Evolutionary conservation across 2,888 invertebrate genomes (phyloP).

Genomic region (Drosophila diplacantha): DNA sequence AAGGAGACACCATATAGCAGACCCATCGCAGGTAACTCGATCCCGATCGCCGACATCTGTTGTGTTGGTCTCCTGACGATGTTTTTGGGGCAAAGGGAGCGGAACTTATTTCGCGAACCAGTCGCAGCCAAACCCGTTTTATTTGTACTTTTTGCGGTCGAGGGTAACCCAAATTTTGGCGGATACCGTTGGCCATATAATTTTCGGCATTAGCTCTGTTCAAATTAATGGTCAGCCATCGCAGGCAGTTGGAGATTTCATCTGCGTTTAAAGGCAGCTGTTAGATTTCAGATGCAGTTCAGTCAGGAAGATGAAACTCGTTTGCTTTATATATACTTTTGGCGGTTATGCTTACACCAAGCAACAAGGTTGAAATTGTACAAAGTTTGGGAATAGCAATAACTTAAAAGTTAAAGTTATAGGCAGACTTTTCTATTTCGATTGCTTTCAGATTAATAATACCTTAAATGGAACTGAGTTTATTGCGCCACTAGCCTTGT

Average conservation of each 20-base stretch:
- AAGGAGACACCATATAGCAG: constrained; percentile 51
- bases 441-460: background rate
- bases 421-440: background rate
- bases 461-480: background rate
- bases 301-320: constrained; percentile 41
- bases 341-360: constrained; percentile 25
- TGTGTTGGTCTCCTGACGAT: constrained; percentile 38
- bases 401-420: background rate
- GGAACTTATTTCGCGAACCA: constrained; percentile 29
- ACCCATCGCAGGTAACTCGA: constrained; percentile 55
- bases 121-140: constrained; percentile 24
- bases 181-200: constrained; percentile 66
- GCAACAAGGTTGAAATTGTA: background rate
- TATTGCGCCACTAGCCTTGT: background rate
- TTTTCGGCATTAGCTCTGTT: constrained; percentile 63
- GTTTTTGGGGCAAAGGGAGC: constrained; percentile 18
- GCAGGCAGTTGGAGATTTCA: constrained; percentile 32
- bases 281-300: constrained; percentile 51
- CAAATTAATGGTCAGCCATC: constrained; percentile 57
- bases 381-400: background rate
- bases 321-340: constrained; percentile 25
- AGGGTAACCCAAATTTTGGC: constrained; percentile 64
- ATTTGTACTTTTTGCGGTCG: constrained; percentile 31
- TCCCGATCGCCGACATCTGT: constrained; percentile 58
- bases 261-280: constrained; percentile 53